These are phyloP conservation scores for Halcyon chelicuti DNA, from an alignment of 2,797 vertebrate species.

Conservation along the genomic window DNA sequence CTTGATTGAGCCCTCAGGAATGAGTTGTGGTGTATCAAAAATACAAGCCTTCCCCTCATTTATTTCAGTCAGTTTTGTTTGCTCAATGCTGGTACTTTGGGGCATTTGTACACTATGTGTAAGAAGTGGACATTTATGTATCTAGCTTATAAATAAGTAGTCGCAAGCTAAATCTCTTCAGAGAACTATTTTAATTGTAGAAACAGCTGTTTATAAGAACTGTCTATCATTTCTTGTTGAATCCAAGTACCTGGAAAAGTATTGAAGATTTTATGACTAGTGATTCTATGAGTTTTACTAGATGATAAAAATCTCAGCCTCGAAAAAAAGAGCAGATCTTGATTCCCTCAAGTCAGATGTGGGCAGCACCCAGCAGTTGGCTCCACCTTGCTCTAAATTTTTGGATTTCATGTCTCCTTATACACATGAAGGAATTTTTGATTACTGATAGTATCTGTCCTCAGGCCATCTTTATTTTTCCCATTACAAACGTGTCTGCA, in stretches of 20 bases:
- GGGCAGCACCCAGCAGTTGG: not conserved
- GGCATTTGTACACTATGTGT: not conserved
- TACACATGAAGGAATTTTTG: not conserved
- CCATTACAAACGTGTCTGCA: not conserved
- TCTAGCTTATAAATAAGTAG: conserved; percentile 23
- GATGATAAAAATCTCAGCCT: not conserved
- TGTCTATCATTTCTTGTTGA: not conserved
- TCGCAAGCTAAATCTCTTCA: not conserved
- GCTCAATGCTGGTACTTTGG: not conserved
- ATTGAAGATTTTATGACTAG: not conserved
- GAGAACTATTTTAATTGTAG: not conserved
- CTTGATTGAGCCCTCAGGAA: not conserved
- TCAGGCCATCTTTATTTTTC: not conserved
- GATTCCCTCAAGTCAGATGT: not conserved
- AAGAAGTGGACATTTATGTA: conserved; percentile 1
- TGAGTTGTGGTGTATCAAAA: conserved; percentile 6
- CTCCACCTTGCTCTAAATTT: not conserved
- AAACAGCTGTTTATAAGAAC: not conserved
- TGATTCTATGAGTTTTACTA: not conserved
- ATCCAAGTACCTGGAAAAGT: not conserved
- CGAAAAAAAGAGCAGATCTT: not conserved
- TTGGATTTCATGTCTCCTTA: not conserved
- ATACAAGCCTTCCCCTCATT: not conserved
- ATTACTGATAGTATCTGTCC: not conserved
- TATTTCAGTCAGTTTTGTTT: conserved; percentile 13